Evolutionary conservation across 2,797 vertebrate genomes (phyloP), one percentile per base, ranked within the genome.

Genomic region (Ibycter americanus): DNA sequence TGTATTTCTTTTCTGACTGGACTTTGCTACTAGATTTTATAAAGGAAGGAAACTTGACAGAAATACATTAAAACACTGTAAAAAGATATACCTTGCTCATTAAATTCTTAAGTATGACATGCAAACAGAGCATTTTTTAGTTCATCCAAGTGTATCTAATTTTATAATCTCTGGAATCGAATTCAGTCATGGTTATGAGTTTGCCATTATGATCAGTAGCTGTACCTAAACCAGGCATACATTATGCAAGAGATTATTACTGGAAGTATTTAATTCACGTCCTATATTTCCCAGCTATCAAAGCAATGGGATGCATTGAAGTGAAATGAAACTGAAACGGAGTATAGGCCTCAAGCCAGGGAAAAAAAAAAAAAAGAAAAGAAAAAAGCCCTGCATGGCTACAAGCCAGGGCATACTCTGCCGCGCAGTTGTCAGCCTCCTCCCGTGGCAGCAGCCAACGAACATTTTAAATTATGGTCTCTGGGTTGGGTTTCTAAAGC

Each of bases 311-410:
- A 73, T 78, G 85, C 73, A 85, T 8, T 96, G 92, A 29, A 91
- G 77, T 94, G 85, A 96, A 96, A 87, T 85, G 61, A 86, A 96
- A 94, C 94, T 94, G 90, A 92, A 94, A 87, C 26, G 82, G 26
- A 88, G 40, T 26, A 56, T 22, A 86, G 58, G 56, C 87, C 56
- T 87, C 29, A n/a, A 85, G 73, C 78, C 76, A 90, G 52, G n/a
- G 42, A 65, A 61, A 49, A 31, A 1, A 3, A 22, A 2, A 23
- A 36, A 22, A 70, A 4, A n/a, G n/a, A 19, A 42, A 31, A 21
- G 46, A 31, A 34, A 34, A n/a, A 27, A 54, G 15, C 25, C 21
- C 13, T 14, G 15, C 13, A 8, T 80, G 78, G 81, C 93, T 82
- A 44, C 56, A 22, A 92, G 90, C 71, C 90, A 88, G 61, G 34